A percentile compares a stretch with the other conserved stretches of the same genome.
These are phyloP conservation scores for Muraenolepis orangiensis DNA, from an alignment of 2,797 vertebrate genomes.

Conservation along the genomic window DNA sequence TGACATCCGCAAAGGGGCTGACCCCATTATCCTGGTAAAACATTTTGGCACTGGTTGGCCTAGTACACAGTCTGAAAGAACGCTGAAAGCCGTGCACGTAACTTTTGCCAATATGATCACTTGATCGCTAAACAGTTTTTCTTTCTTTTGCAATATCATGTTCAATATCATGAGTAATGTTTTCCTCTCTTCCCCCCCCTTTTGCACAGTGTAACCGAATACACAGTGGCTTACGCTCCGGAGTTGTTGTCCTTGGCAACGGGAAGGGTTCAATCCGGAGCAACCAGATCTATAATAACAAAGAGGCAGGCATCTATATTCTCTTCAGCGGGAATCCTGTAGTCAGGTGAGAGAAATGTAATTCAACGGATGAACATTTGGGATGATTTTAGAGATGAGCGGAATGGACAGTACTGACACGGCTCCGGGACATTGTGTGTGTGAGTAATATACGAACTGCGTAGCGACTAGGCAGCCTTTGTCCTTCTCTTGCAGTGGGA, in stretches of 20 bases:
- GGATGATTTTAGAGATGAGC: not conserved
- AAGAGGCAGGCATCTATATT: conserved; percentile 94
- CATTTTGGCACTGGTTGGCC: not conserved
- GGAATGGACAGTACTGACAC: not conserved
- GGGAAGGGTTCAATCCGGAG: conserved; percentile 88
- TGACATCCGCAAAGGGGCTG: conserved; percentile 85
- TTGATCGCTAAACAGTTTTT: not conserved
- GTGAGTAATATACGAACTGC: not conserved
- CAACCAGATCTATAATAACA: conserved; percentile 93
- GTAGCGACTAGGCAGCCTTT: not conserved
- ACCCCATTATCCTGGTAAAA: conserved; percentile 82
- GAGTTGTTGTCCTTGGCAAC: conserved; percentile 88
- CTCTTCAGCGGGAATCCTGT: conserved; percentile 89
- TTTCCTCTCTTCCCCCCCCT: conserved; percentile 4
- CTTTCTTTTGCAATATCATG: not conserved
- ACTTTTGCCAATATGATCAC: not conserved
- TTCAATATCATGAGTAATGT: not conserved
- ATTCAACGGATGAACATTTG: not conserved
- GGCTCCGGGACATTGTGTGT: not conserved
- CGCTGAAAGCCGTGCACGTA: not conserved
- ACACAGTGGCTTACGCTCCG: conserved; percentile 89
- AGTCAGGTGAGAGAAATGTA: conserved; percentile 76
- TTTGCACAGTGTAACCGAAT: conserved; percentile 86
- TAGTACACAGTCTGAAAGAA: not conserved
- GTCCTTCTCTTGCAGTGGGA: conserved; percentile 73